Conservation (phyloP, 2,888 invertebrate genomes). For the Argynnis bischoffii region DNA sequence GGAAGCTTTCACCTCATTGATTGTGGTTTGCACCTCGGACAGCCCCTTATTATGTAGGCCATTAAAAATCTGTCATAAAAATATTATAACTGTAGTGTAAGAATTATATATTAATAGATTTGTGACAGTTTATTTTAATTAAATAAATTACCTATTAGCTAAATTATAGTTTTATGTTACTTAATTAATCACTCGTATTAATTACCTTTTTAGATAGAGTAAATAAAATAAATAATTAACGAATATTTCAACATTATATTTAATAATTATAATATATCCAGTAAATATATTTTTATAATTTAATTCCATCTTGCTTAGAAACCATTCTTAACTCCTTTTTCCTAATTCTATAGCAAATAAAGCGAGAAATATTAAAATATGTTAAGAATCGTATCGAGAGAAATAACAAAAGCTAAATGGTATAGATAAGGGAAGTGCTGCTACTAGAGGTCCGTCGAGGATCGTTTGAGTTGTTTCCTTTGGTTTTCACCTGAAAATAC, state of each 20-base stretch:
- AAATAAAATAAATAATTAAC: too few relatives aligned
- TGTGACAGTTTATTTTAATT: too few relatives aligned
- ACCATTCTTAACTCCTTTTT: not conserved
- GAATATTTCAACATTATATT: too few relatives aligned
- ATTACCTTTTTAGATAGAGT: too few relatives aligned
- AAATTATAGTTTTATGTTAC: too few relatives aligned
- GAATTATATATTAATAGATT: too few relatives aligned
- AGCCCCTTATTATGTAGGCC: conserved; percentile 20
- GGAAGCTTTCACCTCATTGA: conserved; percentile 61
- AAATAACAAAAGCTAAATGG: conserved; percentile 63
- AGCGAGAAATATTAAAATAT: conserved; percentile 66
- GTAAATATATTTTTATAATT: not conserved
- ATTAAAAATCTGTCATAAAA: too few relatives aligned
- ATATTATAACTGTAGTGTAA: too few relatives aligned
- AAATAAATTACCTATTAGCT: too few relatives aligned
- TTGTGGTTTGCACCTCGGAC: conserved; percentile 59
- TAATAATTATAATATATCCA: too few relatives aligned
- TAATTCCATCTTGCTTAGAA: not conserved
- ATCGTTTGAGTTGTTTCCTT: conserved; percentile 55
- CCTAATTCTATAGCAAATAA: conserved; percentile 39
- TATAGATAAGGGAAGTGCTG: conserved; percentile 62
- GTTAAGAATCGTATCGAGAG: conserved; percentile 53
- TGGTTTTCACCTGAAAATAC: conserved; percentile 59
- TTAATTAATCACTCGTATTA: too few relatives aligned
- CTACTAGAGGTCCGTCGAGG: conserved; percentile 51